Evolutionary conservation across 2,888 invertebrate genomes (phyloP).

Genomic region (Andrena camellia): DNA sequence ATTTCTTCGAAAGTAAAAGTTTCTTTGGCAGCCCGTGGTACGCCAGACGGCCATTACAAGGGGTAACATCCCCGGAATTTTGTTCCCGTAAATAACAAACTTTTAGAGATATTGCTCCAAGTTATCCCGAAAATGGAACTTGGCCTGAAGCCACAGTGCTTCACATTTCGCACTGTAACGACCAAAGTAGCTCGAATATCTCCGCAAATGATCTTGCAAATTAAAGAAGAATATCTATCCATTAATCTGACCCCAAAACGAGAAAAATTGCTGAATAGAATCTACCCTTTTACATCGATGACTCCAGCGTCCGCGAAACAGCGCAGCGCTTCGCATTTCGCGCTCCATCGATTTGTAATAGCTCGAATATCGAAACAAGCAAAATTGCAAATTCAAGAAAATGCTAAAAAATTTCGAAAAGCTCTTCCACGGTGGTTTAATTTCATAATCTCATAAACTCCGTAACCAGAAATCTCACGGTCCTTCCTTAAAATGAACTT

Average conservation of each 20-base stretch:
- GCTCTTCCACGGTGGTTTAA: neutral
- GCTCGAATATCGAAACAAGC: neutral
- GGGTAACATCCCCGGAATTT: neutral
- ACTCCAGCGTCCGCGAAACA: too few relatives aligned
- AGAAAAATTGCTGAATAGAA: too few relatives aligned
- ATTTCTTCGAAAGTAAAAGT: neutral
- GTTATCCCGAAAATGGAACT: neutral
- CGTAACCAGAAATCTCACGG: neutral
- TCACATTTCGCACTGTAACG: neutral
- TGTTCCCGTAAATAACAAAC: neutral
- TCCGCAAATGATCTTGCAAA: too few relatives aligned
- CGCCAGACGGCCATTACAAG: neutral
- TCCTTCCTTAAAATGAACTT: too few relatives aligned
- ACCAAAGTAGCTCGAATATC: neutral
- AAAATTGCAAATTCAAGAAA: neutral
- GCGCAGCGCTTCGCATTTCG: too few relatives aligned
- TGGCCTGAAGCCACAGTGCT: neutral
- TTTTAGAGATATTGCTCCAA: neutral
- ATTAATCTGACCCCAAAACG: too few relatives aligned
- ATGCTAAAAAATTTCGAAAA: neutral
- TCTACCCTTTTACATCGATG: too few relatives aligned
- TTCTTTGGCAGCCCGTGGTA: neutral
- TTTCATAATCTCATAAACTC: too few relatives aligned
- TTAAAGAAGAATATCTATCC: too few relatives aligned
- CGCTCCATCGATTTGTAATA: neutral